These are phyloP conservation scores for Linnaemya vulpina DNA, from an alignment of 2,888 invertebrate genomes.

Conservation along the genomic window DNA sequence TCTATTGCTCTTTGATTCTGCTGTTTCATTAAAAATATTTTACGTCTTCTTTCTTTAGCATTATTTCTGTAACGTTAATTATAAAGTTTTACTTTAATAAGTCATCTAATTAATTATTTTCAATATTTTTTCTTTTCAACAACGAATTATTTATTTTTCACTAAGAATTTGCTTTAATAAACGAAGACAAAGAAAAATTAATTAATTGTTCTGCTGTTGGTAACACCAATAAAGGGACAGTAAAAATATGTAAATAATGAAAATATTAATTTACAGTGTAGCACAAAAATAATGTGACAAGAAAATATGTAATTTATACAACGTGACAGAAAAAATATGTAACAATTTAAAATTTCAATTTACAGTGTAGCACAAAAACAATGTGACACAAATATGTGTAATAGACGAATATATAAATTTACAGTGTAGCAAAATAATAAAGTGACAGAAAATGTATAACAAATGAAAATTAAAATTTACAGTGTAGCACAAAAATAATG, in stretches of 20 bases:
- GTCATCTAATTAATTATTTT: slow-evolving; percentile 21
- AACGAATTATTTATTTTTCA: neutral
- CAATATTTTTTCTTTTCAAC: slow-evolving; percentile 12
- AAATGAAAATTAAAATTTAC: no score
- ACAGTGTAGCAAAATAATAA: no score
- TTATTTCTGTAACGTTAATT: slow-evolving; percentile 3
- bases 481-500: no score
- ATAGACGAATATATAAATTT: no score
- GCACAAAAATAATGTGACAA: no score
- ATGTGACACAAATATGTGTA: no score
- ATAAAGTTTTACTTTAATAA: slow-evolving; percentile 32
- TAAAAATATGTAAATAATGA: neutral
- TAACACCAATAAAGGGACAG: neutral
- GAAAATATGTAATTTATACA: no score
- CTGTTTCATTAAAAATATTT: slow-evolving; percentile 4
- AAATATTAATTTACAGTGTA: no score
- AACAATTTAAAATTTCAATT: no score
- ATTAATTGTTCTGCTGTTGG: slow-evolving; percentile 1
- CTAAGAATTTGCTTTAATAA: slow-evolving; percentile 9
- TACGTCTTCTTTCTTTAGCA: neutral
- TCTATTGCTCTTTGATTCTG: slow-evolving; percentile 5
- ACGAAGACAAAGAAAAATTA: neutral
- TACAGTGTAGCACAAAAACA: no score
- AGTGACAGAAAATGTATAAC: no score
- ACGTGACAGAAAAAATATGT: no score